Evolutionary conservation across 1,140 invertebrate genomes (phyloP), one percentile per base, ranked within the genome.

Genomic region (Halesus radiatus): DNA sequence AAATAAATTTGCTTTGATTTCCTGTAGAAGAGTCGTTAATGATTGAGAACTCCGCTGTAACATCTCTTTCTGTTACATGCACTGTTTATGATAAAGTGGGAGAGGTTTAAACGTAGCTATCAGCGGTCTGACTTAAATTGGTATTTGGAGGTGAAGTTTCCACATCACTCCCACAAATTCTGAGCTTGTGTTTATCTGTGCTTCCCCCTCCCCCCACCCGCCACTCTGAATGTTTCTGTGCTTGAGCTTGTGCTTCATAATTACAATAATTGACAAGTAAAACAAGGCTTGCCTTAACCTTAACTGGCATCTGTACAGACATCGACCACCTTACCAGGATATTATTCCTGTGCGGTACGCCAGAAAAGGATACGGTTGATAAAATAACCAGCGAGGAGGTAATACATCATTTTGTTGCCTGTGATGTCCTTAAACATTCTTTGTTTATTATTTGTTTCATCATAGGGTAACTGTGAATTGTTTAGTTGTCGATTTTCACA

Each of bases 311-410:
- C 84, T 86, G 85, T 87, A 87, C 92, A 98, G 96, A 97, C 92
- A 96, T 98, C 91, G 96, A 98, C 89, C 97, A 98, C 89, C 91
- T 98, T 91, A 96, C 94, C 84, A 92, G 95, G 89, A 96, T 98
- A 87, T 92, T 98, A 90, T 92, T 93, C 85, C 90, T 98, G 81
- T 96, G 95, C 89, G 96, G 96, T 81, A 96, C 94, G 84, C 96
- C 96, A 78, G 92, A 93, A 86, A 93, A 94, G 87, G 94, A 95
- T 87, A 94, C 96, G 80, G 91, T 97, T 88, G 88, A 92, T 86
- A 96, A 96, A 93, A 96, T 97, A 87, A 95, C 93, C 85, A 96
- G 95, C 85, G 93, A 95, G 88, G 96, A 97, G 94, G 95, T 96
- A 93, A 93, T 80, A 6, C 37, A 29, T 72, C n/a, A 72, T 72